These are phyloP conservation scores for Lasiurus borealis DNA, from an alignment of 2,113 vertebrate species.

Conservation along the genomic window DNA sequence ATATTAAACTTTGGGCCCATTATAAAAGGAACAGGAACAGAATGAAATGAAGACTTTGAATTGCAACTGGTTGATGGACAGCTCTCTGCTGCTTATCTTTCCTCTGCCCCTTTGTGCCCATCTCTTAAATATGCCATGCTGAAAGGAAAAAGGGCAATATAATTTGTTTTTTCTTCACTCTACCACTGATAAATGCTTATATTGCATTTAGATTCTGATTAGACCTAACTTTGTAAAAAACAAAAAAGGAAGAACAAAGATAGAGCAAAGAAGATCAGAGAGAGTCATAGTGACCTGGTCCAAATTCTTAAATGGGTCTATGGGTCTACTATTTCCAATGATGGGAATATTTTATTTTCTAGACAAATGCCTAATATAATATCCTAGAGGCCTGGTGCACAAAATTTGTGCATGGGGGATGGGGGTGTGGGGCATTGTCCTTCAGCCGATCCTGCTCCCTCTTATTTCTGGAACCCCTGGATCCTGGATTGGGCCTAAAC, in stretches of 20 bases:
- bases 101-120: neutral
- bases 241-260: neutral
- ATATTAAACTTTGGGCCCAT: neutral
- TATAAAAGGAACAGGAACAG: neutral
- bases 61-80: rapidly evolving
- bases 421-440: too few relatives aligned
- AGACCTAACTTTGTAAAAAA: neutral
- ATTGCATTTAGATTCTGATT: neutral
- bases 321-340: neutral
- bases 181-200: neutral
- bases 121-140: neutral
- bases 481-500: too few relatives aligned
- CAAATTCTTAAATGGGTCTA: neutral
- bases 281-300: neutral
- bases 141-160: neutral
- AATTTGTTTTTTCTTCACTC: neutral
- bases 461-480: too few relatives aligned
- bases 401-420: too few relatives aligned
- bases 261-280: neutral
- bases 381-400: neutral
- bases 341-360: neutral
- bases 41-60: neutral
- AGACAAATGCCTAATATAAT: neutral
- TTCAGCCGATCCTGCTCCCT: too few relatives aligned
- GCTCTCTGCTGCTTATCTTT: neutral